Base-by-base conservation (phyloP, 2,888 invertebrate species). In the Dromius quadrimaculatus region DNA sequence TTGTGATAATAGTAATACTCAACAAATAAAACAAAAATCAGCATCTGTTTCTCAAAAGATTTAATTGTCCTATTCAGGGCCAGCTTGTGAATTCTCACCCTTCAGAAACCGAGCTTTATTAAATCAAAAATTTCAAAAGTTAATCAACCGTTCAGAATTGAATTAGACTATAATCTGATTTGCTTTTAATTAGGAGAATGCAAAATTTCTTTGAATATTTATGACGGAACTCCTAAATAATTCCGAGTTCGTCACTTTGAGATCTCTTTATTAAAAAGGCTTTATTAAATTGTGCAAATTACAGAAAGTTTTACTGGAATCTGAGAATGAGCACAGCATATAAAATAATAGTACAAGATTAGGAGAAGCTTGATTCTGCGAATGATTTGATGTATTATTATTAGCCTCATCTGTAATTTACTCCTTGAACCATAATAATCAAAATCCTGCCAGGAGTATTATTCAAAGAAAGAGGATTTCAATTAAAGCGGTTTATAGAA, bases 81-180 rank as follows among this genome's bases (percentile, higher is more conserved):
- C 63, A 63, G 11, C 17, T 34, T 50, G 22, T 64, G 50, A n/a
- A 50, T 32, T 64, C 41, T 61, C 41, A 8, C 59, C 32, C 22
- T 22, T 20, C 13, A 15, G 62, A 22, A 43, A 62, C 13, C 41
- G 59, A 68, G 68, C 20, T 43, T 68, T 68, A 68, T 68, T 68
- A 68, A 68, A 68, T 68, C 68, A 59, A 32, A 68, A 36, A 68
- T 68, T 68, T 68, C 59, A 68, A 59, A 45, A 68, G 68, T 68
- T 59, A 68, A 68, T 59, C 68, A 68, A 28, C 43, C 57, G 59
- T 23, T 66, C 17, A 28, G 59, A 68, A 59, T 59, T 11, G 59
- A 68, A 59, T 68, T 59, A 68, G 20, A 36, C 28, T 68, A 57
- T 68, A 68, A 68, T 68, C 59, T 57, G 59, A 68, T 68, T 68